Base-by-base conservation (phyloP, 2,888 invertebrate species). In the Glaucopsyche alexis region DNA sequence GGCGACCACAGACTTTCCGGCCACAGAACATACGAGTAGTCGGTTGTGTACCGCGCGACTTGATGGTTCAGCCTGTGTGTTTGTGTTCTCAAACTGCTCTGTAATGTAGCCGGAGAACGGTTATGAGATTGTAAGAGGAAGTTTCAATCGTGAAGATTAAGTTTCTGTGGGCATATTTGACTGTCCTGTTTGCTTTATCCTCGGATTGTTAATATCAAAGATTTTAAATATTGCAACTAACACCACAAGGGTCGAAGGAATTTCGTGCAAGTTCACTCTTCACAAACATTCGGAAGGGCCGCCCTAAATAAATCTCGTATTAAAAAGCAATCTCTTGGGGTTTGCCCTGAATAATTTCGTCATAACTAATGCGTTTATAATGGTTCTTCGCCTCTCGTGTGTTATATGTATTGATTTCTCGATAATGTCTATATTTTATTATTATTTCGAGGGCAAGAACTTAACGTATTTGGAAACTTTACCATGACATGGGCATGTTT, bases 361-460 rank as follows among this genome's bases (percentile, higher is more conserved):
- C 13, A 49, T 47, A 69, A 69, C 69, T 69, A 69, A 69, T 49
- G 69, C 29, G 69, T 69, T 69, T 69, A 69, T 69, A 69, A 69
- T 69, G 69, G 47, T 29, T 47, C 29, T 49, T 11, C 47, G 49
- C 47, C 47, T 69, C 49, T 49, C 69, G 45, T 29, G 29, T 69
- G 69, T 49, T 47, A 13, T 69, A 29, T 60, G 60, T 60, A 60
- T 60, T 29, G 60, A 60, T 60, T 60, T 13, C 38, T 16, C 13
- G 60, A 38, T 60, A 60, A 60, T 60, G 14, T 60, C 29, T 60
- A 13, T 60, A 60, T 60, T 60, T 60, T 11, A 29, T 29, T 29
- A 29, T 29, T 29, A 29, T 29, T 29, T 29, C 3, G 60, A 47
- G 50, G 29, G 14, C 29, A 60, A 60, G 29, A 19, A 55, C 19